A percentile compares a stretch with the other conserved stretches of the same genome.
phyloP scores from a whole-genome alignment of 2,797 vertebrate genomes.

The Chiroxiphia lanceolata region DNA sequence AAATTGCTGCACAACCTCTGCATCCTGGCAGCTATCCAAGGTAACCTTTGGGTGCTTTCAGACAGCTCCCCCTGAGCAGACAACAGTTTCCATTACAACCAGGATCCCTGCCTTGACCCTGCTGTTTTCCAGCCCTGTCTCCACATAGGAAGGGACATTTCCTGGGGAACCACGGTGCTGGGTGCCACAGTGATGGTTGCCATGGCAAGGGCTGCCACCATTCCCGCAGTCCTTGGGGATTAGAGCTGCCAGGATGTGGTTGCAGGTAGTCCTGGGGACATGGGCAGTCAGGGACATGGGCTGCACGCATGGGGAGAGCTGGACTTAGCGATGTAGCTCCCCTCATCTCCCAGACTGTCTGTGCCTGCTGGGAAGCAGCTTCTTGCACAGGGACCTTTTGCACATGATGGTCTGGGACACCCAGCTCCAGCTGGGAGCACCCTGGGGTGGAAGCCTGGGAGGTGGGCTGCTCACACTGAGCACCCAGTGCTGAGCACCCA shows the following conservation, averaged over 20 bases:
- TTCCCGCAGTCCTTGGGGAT: rapidly evolving
- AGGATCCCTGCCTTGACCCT: neutral
- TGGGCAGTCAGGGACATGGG: slow-evolving; percentile 51
- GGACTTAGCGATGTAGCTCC: neutral
- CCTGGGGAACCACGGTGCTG: neutral
- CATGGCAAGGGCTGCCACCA: neutral
- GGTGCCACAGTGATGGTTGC: neutral
- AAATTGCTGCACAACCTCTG: neutral
- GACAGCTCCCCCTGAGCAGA: neutral
- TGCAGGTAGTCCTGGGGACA: slow-evolving; percentile 51
- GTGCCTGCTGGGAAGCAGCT: neutral
- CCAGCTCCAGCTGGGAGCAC: neutral
- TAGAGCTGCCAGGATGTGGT: neutral
- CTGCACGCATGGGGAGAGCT: neutral
- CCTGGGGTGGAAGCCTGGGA: neutral
- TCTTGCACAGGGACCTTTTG: neutral
- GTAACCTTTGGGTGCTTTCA: neutral
- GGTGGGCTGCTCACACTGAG: neutral
- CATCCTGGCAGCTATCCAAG: neutral
- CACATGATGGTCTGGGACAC: rapidly evolving
- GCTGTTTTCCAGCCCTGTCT: neutral
- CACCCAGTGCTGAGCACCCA: neutral
- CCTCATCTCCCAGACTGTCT: neutral
- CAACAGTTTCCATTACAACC: rapidly evolving
- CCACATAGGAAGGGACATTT: neutral